Conservation (phyloP, 2,113 vertebrate genomes). For the Isichthys henryi region DNA sequence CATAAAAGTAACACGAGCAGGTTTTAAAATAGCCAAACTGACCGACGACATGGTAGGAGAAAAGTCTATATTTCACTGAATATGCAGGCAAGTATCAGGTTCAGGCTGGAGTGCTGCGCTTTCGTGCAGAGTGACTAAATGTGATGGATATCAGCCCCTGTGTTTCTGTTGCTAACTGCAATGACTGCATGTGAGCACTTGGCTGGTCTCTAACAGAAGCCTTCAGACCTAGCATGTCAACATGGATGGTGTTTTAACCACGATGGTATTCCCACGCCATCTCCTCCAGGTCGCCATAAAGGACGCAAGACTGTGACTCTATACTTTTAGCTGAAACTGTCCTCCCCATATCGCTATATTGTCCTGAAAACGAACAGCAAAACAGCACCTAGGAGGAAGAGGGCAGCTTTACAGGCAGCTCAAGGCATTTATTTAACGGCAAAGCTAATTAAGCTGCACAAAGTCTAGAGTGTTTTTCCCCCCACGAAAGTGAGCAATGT, state of each 20-base stretch:
- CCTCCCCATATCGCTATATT: neutral
- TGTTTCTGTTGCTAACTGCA: neutral
- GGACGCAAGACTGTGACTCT: neutral
- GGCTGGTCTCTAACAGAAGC: neutral
- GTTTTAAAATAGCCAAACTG: neutral
- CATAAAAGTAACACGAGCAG: neutral
- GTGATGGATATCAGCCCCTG: neutral
- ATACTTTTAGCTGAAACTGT: neutral
- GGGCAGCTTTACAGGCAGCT: neutral
- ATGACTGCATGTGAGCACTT: neutral
- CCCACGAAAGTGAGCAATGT: neutral
- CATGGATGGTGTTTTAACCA: neutral
- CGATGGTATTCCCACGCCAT: neutral
- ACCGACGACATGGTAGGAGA: neutral
- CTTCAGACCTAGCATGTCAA: neutral
- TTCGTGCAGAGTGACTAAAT: neutral
- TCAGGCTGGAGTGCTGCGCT: neutral
- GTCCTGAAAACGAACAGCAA: neutral
- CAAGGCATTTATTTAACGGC: neutral
- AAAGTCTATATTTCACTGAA: neutral
- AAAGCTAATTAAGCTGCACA: neutral
- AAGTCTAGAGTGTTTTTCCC: neutral
- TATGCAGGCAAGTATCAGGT: neutral
- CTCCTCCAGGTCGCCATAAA: neutral
- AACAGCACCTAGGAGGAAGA: neutral